Conservation (phyloP, 2,797 vertebrate genomes). For the Dryobates pubescens region DNA sequence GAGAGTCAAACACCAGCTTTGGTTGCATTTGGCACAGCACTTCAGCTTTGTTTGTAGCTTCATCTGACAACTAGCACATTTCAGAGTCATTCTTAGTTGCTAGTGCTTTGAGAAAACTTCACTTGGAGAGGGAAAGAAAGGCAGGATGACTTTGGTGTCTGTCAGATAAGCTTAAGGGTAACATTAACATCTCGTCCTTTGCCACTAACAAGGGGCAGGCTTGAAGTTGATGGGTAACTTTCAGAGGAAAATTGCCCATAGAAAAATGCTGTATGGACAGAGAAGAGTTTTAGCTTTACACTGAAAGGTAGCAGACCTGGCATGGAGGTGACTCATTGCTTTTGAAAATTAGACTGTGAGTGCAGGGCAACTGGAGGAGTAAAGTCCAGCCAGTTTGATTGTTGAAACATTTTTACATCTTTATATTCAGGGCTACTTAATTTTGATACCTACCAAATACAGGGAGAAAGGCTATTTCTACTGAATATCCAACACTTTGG, state of each 20-base stretch:
- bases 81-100: constrained; percentile 5
- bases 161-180: constrained; percentile 6
- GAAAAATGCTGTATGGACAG: not conserved
- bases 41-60: constrained; percentile 49
- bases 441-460: not conserved
- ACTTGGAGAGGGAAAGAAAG: not conserved
- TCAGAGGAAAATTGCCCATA: not conserved
- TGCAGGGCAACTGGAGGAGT: not conserved
- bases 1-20: constrained; percentile 28
- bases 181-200: not conserved
- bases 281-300: not conserved
- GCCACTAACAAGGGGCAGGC: not conserved
- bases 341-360: not conserved
- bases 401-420: not conserved
- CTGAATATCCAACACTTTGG: not conserved
- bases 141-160: not conserved
- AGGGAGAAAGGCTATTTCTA: not conserved
- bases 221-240: not conserved
- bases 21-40: constrained; percentile 5
- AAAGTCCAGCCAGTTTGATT: not conserved
- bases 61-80: constrained; percentile 17
- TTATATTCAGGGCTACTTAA: not conserved
- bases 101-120: not conserved
- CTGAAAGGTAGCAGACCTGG: not conserved
- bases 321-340: not conserved